These are phyloP conservation scores for Petroica traversi DNA, from an alignment of 2,113 vertebrate genomes.

Conservation along the genomic window DNA sequence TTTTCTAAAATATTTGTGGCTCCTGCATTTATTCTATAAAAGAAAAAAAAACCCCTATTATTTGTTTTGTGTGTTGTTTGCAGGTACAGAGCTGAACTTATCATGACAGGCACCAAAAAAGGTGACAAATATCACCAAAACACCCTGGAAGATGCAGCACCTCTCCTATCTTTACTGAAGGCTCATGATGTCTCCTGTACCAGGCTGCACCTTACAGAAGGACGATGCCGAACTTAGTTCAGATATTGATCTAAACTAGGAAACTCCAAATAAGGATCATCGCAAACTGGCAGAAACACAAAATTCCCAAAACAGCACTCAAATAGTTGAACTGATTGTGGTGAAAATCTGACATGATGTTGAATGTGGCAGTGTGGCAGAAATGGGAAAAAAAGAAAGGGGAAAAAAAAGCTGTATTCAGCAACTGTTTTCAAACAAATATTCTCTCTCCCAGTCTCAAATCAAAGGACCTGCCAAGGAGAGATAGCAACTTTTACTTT, in stretches of 20 bases:
- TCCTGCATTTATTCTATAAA: background rate
- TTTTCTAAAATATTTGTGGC: background rate
- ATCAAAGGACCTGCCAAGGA: background rate
- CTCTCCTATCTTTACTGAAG: background rate
- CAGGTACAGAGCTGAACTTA: background rate
- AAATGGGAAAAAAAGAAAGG: fast-evolving
- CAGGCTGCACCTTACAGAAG: background rate
- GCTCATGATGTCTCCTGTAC: background rate
- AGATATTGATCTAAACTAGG: background rate
- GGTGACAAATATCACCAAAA: background rate
- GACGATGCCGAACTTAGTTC: background rate
- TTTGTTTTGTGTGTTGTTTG: background rate
- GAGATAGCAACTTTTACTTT: background rate
- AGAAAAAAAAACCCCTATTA: background rate
- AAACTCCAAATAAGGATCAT: background rate
- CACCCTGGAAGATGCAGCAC: background rate
- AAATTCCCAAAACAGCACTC: background rate
- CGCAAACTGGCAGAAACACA: background rate
- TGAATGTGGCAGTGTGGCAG: background rate
- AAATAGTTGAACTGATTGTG: background rate
- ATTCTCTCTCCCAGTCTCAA: background rate
- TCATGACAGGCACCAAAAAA: background rate
- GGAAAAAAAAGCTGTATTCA: background rate
- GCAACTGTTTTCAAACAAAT: background rate
- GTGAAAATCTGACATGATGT: background rate